Evolutionary conservation across 2,797 vertebrate genomes (phyloP).

Genomic region (Microctenopoma steveboyesi): DNA sequence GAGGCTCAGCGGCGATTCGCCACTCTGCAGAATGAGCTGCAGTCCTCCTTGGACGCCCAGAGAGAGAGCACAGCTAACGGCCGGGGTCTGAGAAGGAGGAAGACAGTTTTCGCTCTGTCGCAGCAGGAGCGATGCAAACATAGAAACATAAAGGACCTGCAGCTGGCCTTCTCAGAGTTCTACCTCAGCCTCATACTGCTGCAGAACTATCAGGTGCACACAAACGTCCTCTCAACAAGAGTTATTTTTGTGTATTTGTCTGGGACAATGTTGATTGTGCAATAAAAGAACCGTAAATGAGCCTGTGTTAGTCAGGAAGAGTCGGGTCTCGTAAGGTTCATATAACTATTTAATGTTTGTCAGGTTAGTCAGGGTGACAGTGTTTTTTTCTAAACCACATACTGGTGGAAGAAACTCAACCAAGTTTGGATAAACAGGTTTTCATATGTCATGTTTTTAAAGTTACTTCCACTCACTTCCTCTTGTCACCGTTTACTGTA

Average conservation of each 20-base stretch:
- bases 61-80: constrained; percentile 88
- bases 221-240: constrained; percentile 59
- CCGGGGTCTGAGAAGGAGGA: constrained; percentile 87
- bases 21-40: constrained; percentile 96
- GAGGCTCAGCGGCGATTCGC: constrained; percentile 96
- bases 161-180: constrained; percentile 99
- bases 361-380: no score
- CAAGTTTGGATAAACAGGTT: no score
- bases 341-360: no score
- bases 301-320: not conserved
- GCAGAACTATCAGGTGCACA: constrained; percentile 92
- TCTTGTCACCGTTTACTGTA: no score
- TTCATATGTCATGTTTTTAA: no score
- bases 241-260: not conserved
- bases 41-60: constrained; percentile 95
- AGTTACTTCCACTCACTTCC: no score
- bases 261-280: not conserved
- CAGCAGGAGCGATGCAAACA: constrained; percentile 96
- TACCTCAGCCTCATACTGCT: constrained; percentile 99
- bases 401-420: no score
- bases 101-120: constrained; percentile 94
- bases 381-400: no score
- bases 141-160: constrained; percentile 96
- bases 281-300: no score
- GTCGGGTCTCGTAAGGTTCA: no score